A percentile compares a stretch with the other conserved stretches of the same genome.
Evolutionary conservation across 2,797 vertebrate genomes (phyloP).

Genomic region (Balearica regulorum): DNA sequence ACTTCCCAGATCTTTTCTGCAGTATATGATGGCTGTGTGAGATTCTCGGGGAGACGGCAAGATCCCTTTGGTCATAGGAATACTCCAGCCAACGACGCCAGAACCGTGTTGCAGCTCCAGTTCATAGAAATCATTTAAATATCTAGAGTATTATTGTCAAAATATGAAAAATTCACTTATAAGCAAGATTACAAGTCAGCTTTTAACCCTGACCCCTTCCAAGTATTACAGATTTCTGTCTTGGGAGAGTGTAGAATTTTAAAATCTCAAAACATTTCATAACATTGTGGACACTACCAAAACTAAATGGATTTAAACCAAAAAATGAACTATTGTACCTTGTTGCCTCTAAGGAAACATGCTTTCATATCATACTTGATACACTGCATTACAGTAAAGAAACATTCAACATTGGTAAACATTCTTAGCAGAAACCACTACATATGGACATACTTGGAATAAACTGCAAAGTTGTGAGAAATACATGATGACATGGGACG

Average conservation of each 20-base stretch:
- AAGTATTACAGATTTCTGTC: neutral
- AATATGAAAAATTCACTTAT: neutral
- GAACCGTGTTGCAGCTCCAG: constrained; percentile 90
- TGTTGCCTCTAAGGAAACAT: neutral
- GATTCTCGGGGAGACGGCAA: constrained; percentile 91
- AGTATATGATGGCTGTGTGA: constrained; percentile 87
- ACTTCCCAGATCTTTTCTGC: constrained; percentile 76
- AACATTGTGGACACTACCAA: neutral
- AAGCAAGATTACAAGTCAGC: neutral
- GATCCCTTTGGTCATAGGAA: constrained; percentile 87
- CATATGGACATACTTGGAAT: neutral
- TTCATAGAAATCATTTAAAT: constrained; percentile 93
- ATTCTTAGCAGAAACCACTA: neutral
- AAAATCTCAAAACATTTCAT: neutral
- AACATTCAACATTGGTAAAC: neutral
- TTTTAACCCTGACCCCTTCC: neutral
- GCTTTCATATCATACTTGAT: neutral
- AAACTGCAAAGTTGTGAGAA: neutral
- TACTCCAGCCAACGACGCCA: constrained; percentile 88
- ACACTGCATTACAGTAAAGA: neutral
- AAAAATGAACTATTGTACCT: neutral
- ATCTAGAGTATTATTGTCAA: constrained; percentile 74
- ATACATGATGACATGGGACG: accelerated
- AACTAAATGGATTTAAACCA: neutral
- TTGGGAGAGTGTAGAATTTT: neutral